Evolutionary conservation across 2,797 vertebrate species (phyloP).

Genomic region (Dicrostonyx torquatus): DNA sequence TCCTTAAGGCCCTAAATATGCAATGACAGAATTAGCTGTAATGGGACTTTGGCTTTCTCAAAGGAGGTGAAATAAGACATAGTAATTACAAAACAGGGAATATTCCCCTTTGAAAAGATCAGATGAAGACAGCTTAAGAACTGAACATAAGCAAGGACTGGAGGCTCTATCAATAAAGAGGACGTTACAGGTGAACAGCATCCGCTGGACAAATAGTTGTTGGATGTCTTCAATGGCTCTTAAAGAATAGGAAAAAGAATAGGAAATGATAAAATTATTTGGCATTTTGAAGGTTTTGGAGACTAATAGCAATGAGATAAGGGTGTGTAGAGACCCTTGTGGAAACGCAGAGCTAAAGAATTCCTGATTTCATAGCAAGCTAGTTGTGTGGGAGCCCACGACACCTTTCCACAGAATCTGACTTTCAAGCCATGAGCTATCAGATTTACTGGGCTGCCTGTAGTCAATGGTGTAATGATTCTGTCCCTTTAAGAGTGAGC

Average conservation of each 20-base stretch:
- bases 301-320: neutral
- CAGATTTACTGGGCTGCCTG: neutral
- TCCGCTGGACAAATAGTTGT: neutral
- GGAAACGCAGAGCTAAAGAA: neutral
- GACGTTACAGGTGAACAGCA: neutral
- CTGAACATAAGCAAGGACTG: neutral
- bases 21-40: neutral
- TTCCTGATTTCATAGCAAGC: neutral
- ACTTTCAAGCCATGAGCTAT: neutral
- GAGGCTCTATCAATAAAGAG: neutral
- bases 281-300: neutral
- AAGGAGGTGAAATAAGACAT: neutral
- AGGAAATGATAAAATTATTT: neutral
- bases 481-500: no score
- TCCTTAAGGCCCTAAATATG: neutral
- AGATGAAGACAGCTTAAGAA: neutral
- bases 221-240: neutral
- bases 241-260: neutral
- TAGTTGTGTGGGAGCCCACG: no score
- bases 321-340: neutral
- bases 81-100: neutral
- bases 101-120: neutral
- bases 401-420: neutral
- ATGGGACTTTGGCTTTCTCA: neutral
- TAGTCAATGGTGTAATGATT: neutral